Base-by-base conservation (phyloP, 2,113 vertebrate genomes). In the Brachypteracias leptosomus region DNA sequence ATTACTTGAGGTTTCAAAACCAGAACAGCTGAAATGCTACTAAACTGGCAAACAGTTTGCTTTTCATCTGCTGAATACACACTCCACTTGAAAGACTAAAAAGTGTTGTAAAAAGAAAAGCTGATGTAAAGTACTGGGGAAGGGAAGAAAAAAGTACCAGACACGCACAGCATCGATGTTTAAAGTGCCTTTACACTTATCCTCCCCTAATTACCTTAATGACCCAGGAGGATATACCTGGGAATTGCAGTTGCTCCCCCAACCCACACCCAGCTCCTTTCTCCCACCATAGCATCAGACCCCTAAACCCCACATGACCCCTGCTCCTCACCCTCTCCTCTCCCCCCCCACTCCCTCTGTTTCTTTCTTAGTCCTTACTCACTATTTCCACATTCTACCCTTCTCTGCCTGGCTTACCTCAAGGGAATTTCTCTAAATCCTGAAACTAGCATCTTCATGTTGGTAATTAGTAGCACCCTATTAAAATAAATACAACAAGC, bases 321-420 rank as follows among this genome's bases (percentile, higher is more conserved):
- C 71, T 16, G 54, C 47, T 77, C 46, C 80, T 51, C 66, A 26
- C 2, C 66, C 21, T 49, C 47, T 77, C 46, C 80, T 51, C 66
- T n/a, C 2, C 66, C 21, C 22, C 22, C 5, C n/a, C 15, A 19
- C 25, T 26, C 59, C 20, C 36, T 58, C 46, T 72, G 24, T 33
- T 88, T 16, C 52, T 51, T 84, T 47, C 73, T 55, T 17, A 19
- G 4, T 47, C 63, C 51, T 70, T 11, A 35, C 21, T 44, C 4
- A 0, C 46, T 11, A 29, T 46, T 77, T 52, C 25, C 1, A 0
- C 0, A 0, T 29, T 28, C 26, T 0, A 31, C 12, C 40, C 49
- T 57, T 47, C 54, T 46, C 44, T 57, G 1, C 36, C 51, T 72
- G 46, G 16, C 28, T 29, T 35, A 72, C 42, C 58, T 68, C 54